Conservation (phyloP, 2,888 invertebrate species). For the Archips xylosteana region DNA sequence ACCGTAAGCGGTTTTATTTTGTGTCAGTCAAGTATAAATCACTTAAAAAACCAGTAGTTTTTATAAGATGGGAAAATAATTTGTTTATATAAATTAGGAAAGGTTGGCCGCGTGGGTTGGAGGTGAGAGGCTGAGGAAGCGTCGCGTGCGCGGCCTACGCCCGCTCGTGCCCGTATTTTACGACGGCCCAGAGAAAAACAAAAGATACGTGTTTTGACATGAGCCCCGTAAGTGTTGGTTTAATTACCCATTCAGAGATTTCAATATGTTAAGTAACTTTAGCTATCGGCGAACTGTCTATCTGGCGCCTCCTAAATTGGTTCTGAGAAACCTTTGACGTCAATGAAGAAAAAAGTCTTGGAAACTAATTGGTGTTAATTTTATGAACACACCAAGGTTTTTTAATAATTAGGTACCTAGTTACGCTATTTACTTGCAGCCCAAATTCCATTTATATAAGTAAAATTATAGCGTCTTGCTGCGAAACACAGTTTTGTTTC, state of each 20-base stretch:
- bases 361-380: conserved; percentile 1
- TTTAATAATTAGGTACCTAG: background rate
- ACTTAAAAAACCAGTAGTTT: conserved; percentile 74
- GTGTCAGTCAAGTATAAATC: conserved; percentile 53
- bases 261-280: conserved; percentile 41
- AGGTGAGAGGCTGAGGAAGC: conserved; percentile 65
- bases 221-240: conserved; percentile 41
- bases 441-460: background rate
- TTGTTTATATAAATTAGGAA: conserved; percentile 75
- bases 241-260: conserved; percentile 41
- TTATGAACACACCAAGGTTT: background rate
- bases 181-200: conserved; percentile 64
- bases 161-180: conserved; percentile 65
- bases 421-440: background rate
- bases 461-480: background rate
- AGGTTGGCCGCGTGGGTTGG: conserved; percentile 64
- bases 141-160: conserved; percentile 77
- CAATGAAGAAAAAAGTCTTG: background rate
- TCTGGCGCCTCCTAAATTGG: conserved; percentile 36
- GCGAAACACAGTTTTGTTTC: background rate
- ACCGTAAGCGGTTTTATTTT: conserved; percentile 49
- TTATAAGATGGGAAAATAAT: conserved; percentile 72
- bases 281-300: conserved; percentile 31
- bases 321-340: conserved; percentile 3
- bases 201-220: conserved; percentile 54